Percentiles rank a stretch among this genome's conserved stretches.
Conservation (phyloP, 2,888 invertebrate species). For the Drepanosiphum platanoidis region DNA sequence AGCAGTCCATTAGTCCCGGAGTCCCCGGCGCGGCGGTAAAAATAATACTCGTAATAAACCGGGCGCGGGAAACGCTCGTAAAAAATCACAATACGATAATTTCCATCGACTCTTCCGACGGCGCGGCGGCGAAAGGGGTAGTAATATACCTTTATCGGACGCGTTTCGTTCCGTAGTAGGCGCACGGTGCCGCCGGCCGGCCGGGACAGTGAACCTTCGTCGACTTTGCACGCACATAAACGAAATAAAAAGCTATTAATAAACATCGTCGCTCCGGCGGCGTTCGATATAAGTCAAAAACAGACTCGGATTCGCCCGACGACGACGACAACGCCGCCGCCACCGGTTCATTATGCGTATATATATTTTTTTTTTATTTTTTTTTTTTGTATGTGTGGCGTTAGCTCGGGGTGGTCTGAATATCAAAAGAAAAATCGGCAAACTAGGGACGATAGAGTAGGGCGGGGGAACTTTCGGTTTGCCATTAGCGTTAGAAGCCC, state of each 20-base stretch:
- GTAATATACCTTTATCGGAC: too few species aligned
- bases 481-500: constrained; percentile 55
- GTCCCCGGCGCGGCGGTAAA: too few species aligned
- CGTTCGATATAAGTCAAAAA: constrained; percentile 56
- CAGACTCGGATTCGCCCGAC: constrained; percentile 42
- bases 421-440: constrained; percentile 55
- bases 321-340: neutral
- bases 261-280: constrained; percentile 46
- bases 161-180: too few species aligned
- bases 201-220: neutral
- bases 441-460: constrained; percentile 36
- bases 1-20: too few species aligned
- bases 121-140: neutral
- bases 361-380: neutral
- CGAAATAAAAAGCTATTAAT: constrained; percentile 57
- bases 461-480: constrained; percentile 50
- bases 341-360: constrained; percentile 48
- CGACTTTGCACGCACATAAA: constrained; percentile 26
- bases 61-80: too few species aligned
- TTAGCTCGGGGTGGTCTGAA: constrained; percentile 42
- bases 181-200: neutral
- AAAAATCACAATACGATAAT: too few species aligned
- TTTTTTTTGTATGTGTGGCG: neutral
- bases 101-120: too few species aligned
- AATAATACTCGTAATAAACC: too few species aligned